Evolutionary conservation across 2,797 vertebrate species (phyloP), one percentile per base, ranked within the genome.

Genomic region (Schizopygopsis pylzovi): DNA sequence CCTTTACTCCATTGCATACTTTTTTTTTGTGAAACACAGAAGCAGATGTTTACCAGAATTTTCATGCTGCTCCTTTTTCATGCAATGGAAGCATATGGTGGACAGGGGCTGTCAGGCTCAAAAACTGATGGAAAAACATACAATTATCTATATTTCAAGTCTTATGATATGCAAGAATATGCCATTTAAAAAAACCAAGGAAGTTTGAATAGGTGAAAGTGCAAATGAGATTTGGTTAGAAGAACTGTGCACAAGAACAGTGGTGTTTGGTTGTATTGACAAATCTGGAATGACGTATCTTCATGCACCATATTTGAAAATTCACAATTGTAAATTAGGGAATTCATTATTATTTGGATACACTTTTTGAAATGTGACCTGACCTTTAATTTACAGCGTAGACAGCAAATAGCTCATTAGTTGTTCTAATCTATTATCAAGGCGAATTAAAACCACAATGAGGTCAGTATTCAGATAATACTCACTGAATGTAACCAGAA

Each of bases 391-490:
- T 16, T 70, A 73, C 22, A 52, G 28, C 28, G 13, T 25, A n/a
- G 11, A 10, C 52, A 16, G 22, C 33, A 56, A n/a, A 56, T n/a
- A 43, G 41, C 68, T 65, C 28, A 76, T 65, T 75, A 63, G 2
- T 37, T 43, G 20, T 10, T 77, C 10, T 56, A 77, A 68, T 37
- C 45, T 37, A 20, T 13, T 43, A 47, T 41, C 20, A 12, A 22
- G 54, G 43, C 71, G 11, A 52, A 22, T 54, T 10, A 54, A 78
- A 47, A 43, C 22, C 56, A 12, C 33, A n/a, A 52, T 47, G 75
- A 25, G 63, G 63, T 85, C 83, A 71, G 71, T 79, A 45, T 70
- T 68, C 65, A 41, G 45, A 65, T 67, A 67, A 16, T 67, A 61
- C 68, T 83, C 70, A 47, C 81, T 33, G 18, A 45, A 75, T 56